phyloP scores from a whole-genome alignment of 2,888 invertebrate species.

The Scrobipalpa atriplicella region DNA sequence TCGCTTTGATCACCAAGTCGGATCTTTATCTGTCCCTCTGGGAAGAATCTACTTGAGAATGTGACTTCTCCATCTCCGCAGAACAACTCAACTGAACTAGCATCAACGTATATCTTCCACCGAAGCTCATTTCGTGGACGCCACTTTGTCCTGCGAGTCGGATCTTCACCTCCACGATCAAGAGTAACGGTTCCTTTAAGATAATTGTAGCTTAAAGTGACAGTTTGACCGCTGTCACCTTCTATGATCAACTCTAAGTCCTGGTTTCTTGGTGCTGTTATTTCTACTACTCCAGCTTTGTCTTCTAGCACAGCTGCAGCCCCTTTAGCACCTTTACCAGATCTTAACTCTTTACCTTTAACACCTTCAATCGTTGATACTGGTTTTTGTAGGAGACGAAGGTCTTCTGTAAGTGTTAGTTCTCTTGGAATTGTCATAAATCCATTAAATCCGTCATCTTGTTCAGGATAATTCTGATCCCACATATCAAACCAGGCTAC shows the following conservation, averaged over 20 bases:
- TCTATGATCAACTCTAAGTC: conserved; percentile 54
- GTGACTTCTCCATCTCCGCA: conserved; percentile 61
- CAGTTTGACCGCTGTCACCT: conserved; percentile 40
- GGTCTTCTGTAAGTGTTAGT: conserved; percentile 50
- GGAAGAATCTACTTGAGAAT: conserved; percentile 64
- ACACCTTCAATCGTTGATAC: conserved; percentile 45
- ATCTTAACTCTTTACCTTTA: conserved; percentile 41
- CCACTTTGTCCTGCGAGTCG: conserved; percentile 59
- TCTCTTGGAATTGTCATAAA: conserved; percentile 64
- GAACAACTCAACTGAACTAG: conserved; percentile 64
- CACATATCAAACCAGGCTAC: conserved; percentile 76
- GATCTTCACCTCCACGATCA: conserved; percentile 63
- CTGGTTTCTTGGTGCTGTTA: conserved; percentile 40
- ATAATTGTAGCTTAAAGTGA: conserved; percentile 53
- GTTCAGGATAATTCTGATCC: conserved; percentile 66
- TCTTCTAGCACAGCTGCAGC: conserved; percentile 41
- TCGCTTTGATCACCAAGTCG: conserved; percentile 39
- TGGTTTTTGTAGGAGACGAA: conserved; percentile 57
- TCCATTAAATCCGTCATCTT: conserved; percentile 66
- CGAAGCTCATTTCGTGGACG: conserved; percentile 45
- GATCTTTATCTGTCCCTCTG: conserved; percentile 42
- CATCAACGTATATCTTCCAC: conserved; percentile 56
- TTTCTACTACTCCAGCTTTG: conserved; percentile 57
- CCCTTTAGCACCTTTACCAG: conserved; percentile 39
- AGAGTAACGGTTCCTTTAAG: conserved; percentile 49